Evolutionary conservation across 2,113 vertebrate species (phyloP), one percentile per base, ranked within the genome.

Genomic region (Chaetodon trifascialis): DNA sequence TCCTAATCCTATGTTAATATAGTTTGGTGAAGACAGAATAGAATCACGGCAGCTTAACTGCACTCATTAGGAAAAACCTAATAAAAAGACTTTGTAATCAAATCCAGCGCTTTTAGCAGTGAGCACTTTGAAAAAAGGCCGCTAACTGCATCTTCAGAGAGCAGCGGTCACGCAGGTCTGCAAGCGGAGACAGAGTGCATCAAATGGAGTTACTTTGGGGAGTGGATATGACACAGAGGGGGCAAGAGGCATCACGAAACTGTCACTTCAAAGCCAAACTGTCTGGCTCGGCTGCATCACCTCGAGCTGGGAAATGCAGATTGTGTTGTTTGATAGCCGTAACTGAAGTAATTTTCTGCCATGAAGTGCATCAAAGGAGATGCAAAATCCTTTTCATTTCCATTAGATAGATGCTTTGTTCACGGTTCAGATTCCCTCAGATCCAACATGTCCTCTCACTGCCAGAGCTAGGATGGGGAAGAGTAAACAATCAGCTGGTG

Each of bases 101-200:
- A 94, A 96, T 95, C 86, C 84, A 79, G 21, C 42, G 86, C 94
- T 96, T 94, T 95, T 94, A 95, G 93, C 87, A 78, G 59, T 40
- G 89, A 55, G 73, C 82, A 65, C 83, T 82, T 87, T 82, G 69
- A 93, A 93, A 30, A 30, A 89, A 72, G 76, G 83, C 78, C 84
- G 79, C 87, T 87, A 93, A 95, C 84, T 85, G 86, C 87, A 95
- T 91, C 86, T 84, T 79, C 69, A 73, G 89, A 86, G 88, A 77
- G 84, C 72, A 71, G 69, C 81, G 65, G 86, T 92, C 80, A 65
- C 54, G 47, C 76, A 74, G 74, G 71, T 78, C 86, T 79, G 63
- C 30, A 30, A 78, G 78, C 25, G n/a, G 69, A 91, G 34, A 80
- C 30, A 3, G 91, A 94, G 93, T 91, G 91, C 87, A 86, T 76